A percentile compares a stretch with the other conserved stretches of the same genome.
phyloP scores from a whole-genome alignment of 2,888 invertebrate species.

The Plagiodera versicolora region DNA sequence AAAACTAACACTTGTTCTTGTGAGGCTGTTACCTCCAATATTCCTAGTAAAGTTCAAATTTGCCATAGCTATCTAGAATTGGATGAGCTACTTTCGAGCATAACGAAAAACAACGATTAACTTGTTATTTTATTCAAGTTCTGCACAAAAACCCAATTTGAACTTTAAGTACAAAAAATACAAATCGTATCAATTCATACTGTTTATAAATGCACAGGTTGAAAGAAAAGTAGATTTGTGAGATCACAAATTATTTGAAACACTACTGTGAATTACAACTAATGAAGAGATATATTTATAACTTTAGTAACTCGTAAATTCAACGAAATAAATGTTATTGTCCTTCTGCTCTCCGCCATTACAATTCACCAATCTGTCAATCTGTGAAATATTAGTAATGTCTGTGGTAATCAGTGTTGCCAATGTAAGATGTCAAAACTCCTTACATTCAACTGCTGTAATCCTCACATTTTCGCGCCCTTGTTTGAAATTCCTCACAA shows the following conservation, averaged over 20 bases:
- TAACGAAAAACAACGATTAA: constrained; percentile 45
- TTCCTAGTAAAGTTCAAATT: constrained; percentile 92
- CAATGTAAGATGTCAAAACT: no score
- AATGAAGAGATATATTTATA: constrained; percentile 32
- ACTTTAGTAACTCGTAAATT: constrained; percentile 45
- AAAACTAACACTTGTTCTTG: constrained; percentile 67
- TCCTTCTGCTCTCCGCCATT: constrained; percentile 55
- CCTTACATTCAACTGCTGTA: no score
- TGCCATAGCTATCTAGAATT: constrained; percentile 75
- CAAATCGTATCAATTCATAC: constrained; percentile 45
- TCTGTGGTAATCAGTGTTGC: no score
- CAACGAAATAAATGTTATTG: constrained; percentile 53
- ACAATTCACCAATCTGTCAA: constrained; percentile 40
- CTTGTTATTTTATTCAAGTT: constrained; percentile 29
- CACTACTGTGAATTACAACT: constrained; percentile 23
- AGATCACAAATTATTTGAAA: constrained; percentile 34
- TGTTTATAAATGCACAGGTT: constrained; percentile 41
- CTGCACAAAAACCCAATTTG: constrained; percentile 36
- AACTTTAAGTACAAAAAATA: constrained; percentile 46
- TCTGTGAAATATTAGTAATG: no score
- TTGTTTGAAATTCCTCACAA: no score
- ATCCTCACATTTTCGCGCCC: no score
- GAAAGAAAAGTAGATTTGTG: constrained; percentile 33
- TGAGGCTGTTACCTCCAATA: constrained; percentile 77
- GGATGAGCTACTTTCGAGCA: constrained; percentile 47